phyloP scores from a whole-genome alignment of 1,140 invertebrate species.

The Platorchestia sp. region DNA sequence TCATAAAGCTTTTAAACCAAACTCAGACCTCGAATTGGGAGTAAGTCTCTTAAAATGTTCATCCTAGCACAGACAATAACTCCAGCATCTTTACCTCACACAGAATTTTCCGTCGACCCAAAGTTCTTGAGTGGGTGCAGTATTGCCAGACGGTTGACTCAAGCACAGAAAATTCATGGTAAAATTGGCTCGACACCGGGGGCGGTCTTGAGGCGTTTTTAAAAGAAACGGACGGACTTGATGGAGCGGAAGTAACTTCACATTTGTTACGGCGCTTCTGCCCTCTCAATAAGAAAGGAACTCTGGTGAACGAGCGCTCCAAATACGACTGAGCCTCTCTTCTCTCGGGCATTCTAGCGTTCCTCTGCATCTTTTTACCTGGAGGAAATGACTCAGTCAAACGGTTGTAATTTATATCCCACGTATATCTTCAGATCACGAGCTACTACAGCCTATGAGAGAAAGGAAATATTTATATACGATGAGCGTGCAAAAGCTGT shows the following conservation, averaged over 20 bases:
- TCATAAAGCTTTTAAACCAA: neutral
- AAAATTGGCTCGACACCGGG: neutral
- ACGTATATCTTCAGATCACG: too few relatives aligned
- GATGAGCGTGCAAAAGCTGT: too few relatives aligned
- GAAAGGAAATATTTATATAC: too few relatives aligned
- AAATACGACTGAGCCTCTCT: neutral
- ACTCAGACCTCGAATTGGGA: neutral
- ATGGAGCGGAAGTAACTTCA: conserved; percentile 8
- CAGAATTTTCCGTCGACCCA: neutral
- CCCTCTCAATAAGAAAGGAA: neutral
- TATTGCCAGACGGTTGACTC: neutral
- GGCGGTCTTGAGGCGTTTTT: neutral
- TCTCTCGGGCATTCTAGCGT: neutral
- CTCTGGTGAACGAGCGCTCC: neutral
- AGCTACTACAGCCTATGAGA: too few relatives aligned
- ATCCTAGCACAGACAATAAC: neutral
- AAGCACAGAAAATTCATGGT: neutral
- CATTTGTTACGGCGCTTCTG: conserved; percentile 17
- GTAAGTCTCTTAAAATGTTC: neutral
- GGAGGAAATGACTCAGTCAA: too few relatives aligned
- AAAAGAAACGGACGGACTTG: conserved; percentile 32
- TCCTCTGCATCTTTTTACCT: neutral
- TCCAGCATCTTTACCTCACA: neutral
- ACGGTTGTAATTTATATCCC: too few relatives aligned
- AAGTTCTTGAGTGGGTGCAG: neutral